Evolutionary conservation across 1,140 invertebrate species (phyloP).

Genomic region (Neuroterus valhalla): DNA sequence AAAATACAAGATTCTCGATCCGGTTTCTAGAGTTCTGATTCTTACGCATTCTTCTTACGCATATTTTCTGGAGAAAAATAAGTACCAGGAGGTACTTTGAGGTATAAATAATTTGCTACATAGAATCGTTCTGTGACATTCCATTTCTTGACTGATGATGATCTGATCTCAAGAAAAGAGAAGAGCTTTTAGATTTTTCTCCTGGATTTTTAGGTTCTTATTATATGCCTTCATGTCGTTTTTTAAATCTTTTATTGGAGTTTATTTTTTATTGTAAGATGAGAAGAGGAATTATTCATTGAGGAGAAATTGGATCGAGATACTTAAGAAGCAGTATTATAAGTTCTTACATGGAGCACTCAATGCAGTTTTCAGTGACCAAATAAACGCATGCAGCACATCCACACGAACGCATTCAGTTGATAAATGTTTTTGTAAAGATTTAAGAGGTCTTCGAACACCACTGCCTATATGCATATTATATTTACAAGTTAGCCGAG

Average conservation of each 20-base stretch:
- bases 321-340: slow-evolving; percentile 66
- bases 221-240: slow-evolving; percentile 35
- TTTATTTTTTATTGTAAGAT: slow-evolving; percentile 13
- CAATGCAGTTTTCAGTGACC: slow-evolving; percentile 3
- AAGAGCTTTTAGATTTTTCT: no score
- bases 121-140: slow-evolving; percentile 12
- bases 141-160: slow-evolving; percentile 4
- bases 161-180: background rate
- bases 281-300: no score
- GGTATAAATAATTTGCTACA: background rate
- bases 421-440: slow-evolving; percentile 38
- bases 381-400: slow-evolving; percentile 38
- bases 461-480: background rate
- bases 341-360: slow-evolving; percentile 62
- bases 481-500: slow-evolving; percentile 16
- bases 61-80: background rate
- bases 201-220: no score
- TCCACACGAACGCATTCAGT: slow-evolving; percentile 42
- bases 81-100: background rate
- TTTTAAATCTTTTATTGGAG: slow-evolving; percentile 17
- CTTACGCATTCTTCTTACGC: background rate
- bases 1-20: slow-evolving; percentile 41
- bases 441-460: slow-evolving; percentile 33
- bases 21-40: slow-evolving; percentile 18
- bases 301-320: slow-evolving; percentile 42